Percentiles rank a stretch among this genome's conserved stretches.
Conservation (phyloP, 2,888 invertebrate genomes). For the Mycalesis mineus region DNA sequence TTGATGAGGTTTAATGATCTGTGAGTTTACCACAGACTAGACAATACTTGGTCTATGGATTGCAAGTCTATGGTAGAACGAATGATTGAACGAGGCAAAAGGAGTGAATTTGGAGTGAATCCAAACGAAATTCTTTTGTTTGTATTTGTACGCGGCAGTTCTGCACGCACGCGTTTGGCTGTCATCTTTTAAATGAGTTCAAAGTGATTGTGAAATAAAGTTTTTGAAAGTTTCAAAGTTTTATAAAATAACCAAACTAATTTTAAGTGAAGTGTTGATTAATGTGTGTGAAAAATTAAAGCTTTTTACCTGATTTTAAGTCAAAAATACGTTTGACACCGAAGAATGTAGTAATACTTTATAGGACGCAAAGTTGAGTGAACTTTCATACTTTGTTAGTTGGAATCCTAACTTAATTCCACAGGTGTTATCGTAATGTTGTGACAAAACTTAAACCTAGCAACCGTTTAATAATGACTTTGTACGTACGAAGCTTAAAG, state of each 20-base stretch:
- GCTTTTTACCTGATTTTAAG: slow-evolving; percentile 2
- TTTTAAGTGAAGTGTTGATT: neutral
- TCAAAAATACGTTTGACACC: slow-evolving; percentile 6
- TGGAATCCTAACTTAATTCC: slow-evolving; percentile 52
- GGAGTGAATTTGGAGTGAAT: neutral
- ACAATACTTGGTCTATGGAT: too few species aligned
- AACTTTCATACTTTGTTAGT: slow-evolving; percentile 56
- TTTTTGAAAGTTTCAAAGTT: slow-evolving; percentile 58
- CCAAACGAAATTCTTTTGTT: slow-evolving; percentile 17
- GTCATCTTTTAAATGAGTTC: slow-evolving; percentile 49
- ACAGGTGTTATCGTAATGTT: slow-evolving; percentile 68
- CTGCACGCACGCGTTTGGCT: slow-evolving; percentile 38
- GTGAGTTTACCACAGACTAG: too few species aligned
- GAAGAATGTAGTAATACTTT: slow-evolving; percentile 27
- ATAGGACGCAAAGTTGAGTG: slow-evolving; percentile 64
- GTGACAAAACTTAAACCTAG: slow-evolving; percentile 65
- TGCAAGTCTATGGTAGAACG: neutral
- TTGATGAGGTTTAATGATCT: too few species aligned
- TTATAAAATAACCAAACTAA: slow-evolving; percentile 17
- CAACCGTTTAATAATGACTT: slow-evolving; percentile 52
- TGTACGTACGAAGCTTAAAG: slow-evolving; percentile 22
- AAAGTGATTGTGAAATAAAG: slow-evolving; percentile 56
- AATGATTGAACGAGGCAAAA: slow-evolving; percentile 4
- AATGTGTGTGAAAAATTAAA: neutral
- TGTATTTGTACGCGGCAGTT: slow-evolving; percentile 29